Evolutionary conservation across 2,888 invertebrate genomes (phyloP).

Genomic region (Drosophila nigricruria): DNA sequence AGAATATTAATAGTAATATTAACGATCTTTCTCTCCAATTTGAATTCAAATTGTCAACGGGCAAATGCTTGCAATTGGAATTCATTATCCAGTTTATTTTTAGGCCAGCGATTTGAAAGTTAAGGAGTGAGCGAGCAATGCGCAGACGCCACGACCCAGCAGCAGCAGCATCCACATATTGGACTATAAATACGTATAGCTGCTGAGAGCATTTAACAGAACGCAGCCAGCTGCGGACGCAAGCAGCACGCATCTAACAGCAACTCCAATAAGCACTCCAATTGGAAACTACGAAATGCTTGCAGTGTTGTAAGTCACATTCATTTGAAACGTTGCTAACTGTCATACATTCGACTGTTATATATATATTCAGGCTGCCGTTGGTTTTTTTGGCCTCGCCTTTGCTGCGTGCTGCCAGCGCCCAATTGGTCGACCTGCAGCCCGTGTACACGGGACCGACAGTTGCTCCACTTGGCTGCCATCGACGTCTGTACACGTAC

Average conservation of each 20-base stretch:
- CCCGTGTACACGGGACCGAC: constrained; percentile 82
- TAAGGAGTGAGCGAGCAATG: not conserved
- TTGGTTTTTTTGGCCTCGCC: constrained; percentile 25
- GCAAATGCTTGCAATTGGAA: constrained; percentile 13
- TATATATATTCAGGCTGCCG: constrained; percentile 26
- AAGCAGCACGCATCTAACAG: not conserved
- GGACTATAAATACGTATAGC: constrained; percentile 38
- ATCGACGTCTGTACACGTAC: constrained; percentile 88
- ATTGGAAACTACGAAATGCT: constrained; percentile 21
- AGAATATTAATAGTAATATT: constrained; percentile 12
- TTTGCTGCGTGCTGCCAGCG: constrained; percentile 29
- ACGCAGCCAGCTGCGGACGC: constrained; percentile 23
- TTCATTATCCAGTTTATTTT: constrained; percentile 36
- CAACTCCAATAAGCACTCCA: not conserved
- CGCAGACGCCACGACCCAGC: constrained; percentile 38
- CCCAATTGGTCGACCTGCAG: constrained; percentile 79
- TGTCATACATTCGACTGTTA: too few species aligned
- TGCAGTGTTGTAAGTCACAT: constrained; percentile 39
- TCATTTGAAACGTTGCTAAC: not conserved
- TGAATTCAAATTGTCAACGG: constrained; percentile 36
- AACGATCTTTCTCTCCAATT: constrained; percentile 32
- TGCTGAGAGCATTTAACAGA: constrained; percentile 16
- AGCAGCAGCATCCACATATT: not conserved
- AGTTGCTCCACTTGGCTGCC: constrained; percentile 88
- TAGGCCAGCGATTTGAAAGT: constrained; percentile 9